Base-by-base conservation (phyloP, 2,888 invertebrate species). In the Patella pellucida region DNA sequence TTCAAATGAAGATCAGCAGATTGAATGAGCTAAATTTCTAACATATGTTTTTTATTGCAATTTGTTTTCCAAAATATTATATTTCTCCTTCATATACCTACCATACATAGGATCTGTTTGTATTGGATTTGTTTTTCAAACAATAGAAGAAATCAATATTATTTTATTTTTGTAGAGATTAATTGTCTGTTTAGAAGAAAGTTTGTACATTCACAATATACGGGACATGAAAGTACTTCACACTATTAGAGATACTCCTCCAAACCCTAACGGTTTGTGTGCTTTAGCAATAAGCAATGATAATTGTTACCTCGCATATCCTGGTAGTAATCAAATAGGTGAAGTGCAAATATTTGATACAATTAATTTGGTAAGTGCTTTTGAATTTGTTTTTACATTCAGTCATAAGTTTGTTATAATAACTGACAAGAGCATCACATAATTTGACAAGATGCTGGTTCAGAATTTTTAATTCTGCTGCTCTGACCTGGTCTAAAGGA, bases 191-290 rank as follows among this genome's bases (percentile, higher is more conserved):
- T 93, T 99, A 88, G 98, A 99, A 92, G 99, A 99, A 91, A 96
- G 96, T 85, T 93, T 99, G 84, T 98, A 98, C 92, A 97, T 99
- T 90, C 99, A 99, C 93, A 98, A 98, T 92, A 98, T 99, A 88
- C 95, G 91, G 19, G 97, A 98, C 91, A 98, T 98, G 98, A 97
- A 97, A 92, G 96, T 98, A 83, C 93, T 99, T 89, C 99, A 99
- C 92, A 98, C 97, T 78, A 99, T 99, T 90, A 94, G 97, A 86
- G 99, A 99, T 92, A 99, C 99, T 79, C 99, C 99, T 80, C 95
- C 96, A 79, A 99, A 99, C 93, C 95, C 96, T 76, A 93, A 94
- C 87, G 99, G 99, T 27, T 93, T 98, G 82, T 97, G 97, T 92
- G 96, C 97, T 77, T 93, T 98, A 73, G 96, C 97, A 78, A 94